These are phyloP conservation scores for Turnix velox DNA, from an alignment of 2,113 vertebrate genomes.

Conservation along the genomic window DNA sequence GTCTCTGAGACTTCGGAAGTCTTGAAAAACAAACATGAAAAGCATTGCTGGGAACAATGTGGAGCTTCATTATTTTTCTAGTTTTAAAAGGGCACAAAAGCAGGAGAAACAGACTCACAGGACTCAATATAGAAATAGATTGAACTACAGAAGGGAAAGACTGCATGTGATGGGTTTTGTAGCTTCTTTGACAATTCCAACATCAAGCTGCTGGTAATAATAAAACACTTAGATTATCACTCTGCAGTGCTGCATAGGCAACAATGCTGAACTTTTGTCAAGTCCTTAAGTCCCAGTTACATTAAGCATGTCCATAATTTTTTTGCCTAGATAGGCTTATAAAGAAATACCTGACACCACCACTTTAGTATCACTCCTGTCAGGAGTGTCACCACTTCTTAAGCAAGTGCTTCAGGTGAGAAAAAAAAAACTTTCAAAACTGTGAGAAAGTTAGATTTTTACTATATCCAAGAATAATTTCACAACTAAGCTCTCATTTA, in stretches of 20 bases:
- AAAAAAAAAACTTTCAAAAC: neutral
- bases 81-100: neutral
- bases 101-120: neutral
- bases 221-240: neutral
- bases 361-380: neutral
- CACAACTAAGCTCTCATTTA: neutral
- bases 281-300: neutral
- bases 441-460: neutral
- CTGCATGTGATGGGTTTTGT: neutral
- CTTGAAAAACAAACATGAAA: neutral
- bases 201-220: neutral
- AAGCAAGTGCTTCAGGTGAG: neutral
- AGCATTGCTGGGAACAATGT: neutral
- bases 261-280: neutral
- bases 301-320: neutral
- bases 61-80: neutral
- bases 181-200: neutral
- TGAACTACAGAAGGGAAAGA: neutral
- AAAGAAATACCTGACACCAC: neutral
- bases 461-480: neutral
- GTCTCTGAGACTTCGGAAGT: neutral
- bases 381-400: neutral
- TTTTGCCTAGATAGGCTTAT: neutral
- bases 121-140: neutral
- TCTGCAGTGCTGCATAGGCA: neutral